Evolutionary conservation across 2,797 vertebrate genomes (phyloP).

Genomic region (Epinephelus awoara): DNA sequence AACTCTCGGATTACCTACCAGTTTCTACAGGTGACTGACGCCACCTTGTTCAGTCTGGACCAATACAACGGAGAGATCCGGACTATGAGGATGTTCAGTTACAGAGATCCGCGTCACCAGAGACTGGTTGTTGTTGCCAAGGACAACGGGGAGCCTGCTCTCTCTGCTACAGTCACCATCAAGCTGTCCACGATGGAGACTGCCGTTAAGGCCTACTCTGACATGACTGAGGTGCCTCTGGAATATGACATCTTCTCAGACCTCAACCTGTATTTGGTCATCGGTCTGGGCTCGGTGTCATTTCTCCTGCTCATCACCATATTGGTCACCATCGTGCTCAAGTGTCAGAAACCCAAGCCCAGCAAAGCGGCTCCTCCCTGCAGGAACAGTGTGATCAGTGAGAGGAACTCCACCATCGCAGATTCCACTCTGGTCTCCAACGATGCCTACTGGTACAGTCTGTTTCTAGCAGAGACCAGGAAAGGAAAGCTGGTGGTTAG

Average conservation of each 20-base stretch:
- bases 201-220: constrained; percentile 74
- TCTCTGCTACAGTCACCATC: constrained; percentile 82
- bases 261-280: constrained; percentile 78
- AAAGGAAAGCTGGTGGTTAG: constrained; percentile 76
- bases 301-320: constrained; percentile 81
- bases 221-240: constrained; percentile 75
- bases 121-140: constrained; percentile 64
- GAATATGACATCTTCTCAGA: constrained; percentile 79
- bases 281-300: constrained; percentile 79
- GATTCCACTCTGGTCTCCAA: constrained; percentile 78
- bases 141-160: constrained; percentile 71
- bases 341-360: constrained; percentile 75
- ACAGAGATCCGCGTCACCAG: constrained; percentile 67
- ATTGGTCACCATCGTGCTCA: constrained; percentile 70
- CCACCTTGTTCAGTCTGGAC: constrained; percentile 71
- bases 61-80: constrained; percentile 73
- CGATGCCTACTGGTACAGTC: constrained; percentile 78
- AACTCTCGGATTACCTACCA: constrained; percentile 75
- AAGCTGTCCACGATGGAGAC: constrained; percentile 79
- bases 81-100: constrained; percentile 70
- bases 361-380: constrained; percentile 68
- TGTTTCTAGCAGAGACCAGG: constrained; percentile 77
- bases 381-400: constrained; percentile 75
- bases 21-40: constrained; percentile 67
- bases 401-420: constrained; percentile 74